These are phyloP conservation scores for Bugula neritina DNA, from an alignment of 2,888 invertebrate genomes.

Conservation along the genomic window DNA sequence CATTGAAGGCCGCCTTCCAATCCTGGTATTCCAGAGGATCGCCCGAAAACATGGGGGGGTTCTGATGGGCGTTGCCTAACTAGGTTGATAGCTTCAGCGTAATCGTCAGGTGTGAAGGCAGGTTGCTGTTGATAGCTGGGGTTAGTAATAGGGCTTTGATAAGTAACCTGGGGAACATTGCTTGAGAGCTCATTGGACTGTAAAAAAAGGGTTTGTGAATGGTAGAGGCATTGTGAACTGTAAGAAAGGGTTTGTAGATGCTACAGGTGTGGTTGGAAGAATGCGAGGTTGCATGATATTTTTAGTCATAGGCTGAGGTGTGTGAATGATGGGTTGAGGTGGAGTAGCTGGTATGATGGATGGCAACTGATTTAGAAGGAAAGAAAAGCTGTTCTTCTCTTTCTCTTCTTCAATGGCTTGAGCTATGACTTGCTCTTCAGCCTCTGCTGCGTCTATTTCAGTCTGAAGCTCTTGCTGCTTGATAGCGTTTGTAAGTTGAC, in stretches of 20 bases:
- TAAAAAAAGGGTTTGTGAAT: neutral
- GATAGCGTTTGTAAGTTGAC: constrained; percentile 4
- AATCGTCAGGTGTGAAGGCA: constrained; percentile 24
- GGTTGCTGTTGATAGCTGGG: neutral
- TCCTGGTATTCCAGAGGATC: constrained; percentile 21
- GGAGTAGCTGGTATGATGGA: neutral
- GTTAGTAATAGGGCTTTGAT: constrained; percentile 8
- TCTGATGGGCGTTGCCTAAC: constrained; percentile 16
- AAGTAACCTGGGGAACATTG: neutral
- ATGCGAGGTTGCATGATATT: neutral
- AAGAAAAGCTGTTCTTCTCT: neutral
- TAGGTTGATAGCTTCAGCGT: constrained; percentile 18
- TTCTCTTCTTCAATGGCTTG: constrained; percentile 23
- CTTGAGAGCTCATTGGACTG: neutral
- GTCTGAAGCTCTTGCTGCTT: constrained; percentile 10
- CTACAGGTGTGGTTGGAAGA: neutral
- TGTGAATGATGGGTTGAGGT: neutral
- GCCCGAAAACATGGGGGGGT: constrained; percentile 15
- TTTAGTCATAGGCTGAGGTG: neutral
- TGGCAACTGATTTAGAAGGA: neutral
- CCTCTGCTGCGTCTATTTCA: constrained; percentile 14
- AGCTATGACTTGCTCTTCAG: constrained; percentile 9
- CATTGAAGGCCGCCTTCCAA: constrained; percentile 21
- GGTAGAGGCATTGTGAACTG: neutral
- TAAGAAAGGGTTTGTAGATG: neutral